Evolutionary conservation across 2,888 invertebrate genomes (phyloP).

Genomic region (Anthrax anthrax): DNA sequence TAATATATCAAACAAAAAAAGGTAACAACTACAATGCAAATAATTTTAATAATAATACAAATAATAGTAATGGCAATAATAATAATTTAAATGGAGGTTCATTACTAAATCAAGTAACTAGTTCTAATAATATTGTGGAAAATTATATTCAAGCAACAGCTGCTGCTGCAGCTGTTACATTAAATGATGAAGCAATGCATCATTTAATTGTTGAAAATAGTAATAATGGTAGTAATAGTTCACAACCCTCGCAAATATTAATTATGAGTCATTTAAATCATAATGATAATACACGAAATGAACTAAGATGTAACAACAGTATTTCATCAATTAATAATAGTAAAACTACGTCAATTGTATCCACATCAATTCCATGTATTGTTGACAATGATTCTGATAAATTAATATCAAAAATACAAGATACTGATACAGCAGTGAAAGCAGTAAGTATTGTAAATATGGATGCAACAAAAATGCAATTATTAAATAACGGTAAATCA

Average conservation of each 20-base stretch:
- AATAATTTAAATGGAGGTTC: not conserved
- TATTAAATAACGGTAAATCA: too few relatives aligned
- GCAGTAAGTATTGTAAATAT: too few relatives aligned
- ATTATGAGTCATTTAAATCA: not conserved
- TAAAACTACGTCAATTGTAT: not conserved
- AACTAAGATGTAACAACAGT: not conserved
- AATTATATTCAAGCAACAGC: not conserved
- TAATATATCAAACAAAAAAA: conserved; percentile 73
- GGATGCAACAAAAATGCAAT: too few relatives aligned
- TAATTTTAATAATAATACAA: not conserved
- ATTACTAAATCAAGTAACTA: not conserved
- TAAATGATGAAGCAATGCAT: not conserved
- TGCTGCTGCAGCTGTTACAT: not conserved
- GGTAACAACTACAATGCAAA: conserved; percentile 23
- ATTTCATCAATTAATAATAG: not conserved
- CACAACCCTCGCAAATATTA: not conserved
- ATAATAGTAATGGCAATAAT: not conserved
- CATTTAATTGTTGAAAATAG: not conserved
- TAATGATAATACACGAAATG: not conserved
- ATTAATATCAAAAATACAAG: not conserved
- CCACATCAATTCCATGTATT: not conserved
- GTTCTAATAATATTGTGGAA: not conserved
- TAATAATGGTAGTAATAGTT: not conserved
- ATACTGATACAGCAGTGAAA: too few relatives aligned
- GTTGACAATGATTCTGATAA: not conserved